Evolutionary conservation across 2,888 invertebrate genomes (phyloP).

Genomic region (Agrochola lychnidis): DNA sequence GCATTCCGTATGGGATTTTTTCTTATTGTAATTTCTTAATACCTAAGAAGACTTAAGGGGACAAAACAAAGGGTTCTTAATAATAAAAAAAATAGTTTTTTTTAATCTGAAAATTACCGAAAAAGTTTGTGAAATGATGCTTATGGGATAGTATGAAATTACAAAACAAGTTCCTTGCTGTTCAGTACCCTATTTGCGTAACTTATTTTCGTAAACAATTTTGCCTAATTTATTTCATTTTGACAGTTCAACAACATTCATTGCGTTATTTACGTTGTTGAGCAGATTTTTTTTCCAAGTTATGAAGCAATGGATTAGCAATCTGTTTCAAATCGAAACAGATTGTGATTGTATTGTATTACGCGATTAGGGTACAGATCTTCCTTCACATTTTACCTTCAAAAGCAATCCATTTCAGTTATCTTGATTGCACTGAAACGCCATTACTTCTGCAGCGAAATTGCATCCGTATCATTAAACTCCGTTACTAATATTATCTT

Average conservation of each 20-base stretch:
- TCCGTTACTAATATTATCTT: conserved; percentile 58
- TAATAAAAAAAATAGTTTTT: no score
- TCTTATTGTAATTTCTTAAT: not conserved
- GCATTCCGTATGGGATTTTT: not conserved
- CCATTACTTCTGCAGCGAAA: conserved; percentile 48
- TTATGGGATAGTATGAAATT: not conserved
- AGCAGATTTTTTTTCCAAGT: no score
- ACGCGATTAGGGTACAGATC: no score
- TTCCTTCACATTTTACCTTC: conserved; percentile 4
- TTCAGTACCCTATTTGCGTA: no score
- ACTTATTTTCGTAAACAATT: no score
- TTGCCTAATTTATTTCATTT: no score
- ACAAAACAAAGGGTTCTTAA: no score
- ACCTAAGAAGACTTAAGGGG: not conserved
- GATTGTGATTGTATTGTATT: no score
- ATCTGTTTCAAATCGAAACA: no score
- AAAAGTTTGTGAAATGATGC: not conserved
- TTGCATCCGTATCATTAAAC: conserved; percentile 43
- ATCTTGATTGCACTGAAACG: conserved; percentile 50
- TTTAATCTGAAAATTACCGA: not conserved
- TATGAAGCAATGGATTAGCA: no score
- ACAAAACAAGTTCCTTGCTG: conserved; percentile 15
- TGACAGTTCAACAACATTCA: no score
- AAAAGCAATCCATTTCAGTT: conserved; percentile 46
- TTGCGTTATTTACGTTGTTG: no score